phyloP scores from a whole-genome alignment of 2,888 invertebrate genomes.

The Perizoma affinitatum region DNA sequence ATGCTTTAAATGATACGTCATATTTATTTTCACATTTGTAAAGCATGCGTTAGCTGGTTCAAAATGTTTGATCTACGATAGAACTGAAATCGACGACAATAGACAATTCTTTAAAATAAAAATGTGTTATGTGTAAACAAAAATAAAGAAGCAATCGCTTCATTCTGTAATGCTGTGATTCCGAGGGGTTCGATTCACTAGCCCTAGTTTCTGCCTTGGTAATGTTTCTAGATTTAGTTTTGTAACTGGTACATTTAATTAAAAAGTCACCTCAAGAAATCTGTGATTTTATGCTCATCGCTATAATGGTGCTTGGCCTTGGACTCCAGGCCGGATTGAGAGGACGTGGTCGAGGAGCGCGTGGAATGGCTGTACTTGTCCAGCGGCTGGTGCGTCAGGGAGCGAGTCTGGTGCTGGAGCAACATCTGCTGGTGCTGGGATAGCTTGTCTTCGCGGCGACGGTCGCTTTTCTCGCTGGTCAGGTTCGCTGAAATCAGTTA shows the following conservation, averaged over 20 bases:
- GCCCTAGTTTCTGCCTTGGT: too few species aligned
- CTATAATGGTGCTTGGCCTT: slow-evolving; percentile 77
- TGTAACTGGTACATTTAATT: too few species aligned
- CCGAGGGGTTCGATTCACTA: too few species aligned
- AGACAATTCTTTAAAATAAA: too few species aligned
- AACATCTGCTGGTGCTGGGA: slow-evolving; percentile 87
- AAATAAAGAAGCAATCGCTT: too few species aligned
- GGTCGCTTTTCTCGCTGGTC: slow-evolving; percentile 70
- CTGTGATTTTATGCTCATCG: slow-evolving; percentile 88
- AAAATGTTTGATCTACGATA: too few species aligned
- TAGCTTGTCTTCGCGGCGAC: slow-evolving; percentile 75
- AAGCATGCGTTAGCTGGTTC: too few species aligned
- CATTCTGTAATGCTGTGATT: too few species aligned
- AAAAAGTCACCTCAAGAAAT: slow-evolving; percentile 82
- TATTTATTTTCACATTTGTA: too few species aligned
- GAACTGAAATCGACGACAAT: too few species aligned
- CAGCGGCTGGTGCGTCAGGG: slow-evolving; percentile 83
- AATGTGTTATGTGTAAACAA: too few species aligned
- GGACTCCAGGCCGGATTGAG: slow-evolving; percentile 61
- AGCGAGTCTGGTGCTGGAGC: slow-evolving; percentile 87
- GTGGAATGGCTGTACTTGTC: slow-evolving; percentile 84
- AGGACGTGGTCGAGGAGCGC: slow-evolving; percentile 69
- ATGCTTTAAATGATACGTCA: background rate
- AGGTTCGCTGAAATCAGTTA: slow-evolving; percentile 59
- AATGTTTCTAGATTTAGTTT: too few species aligned